Evolutionary conservation across 2,888 invertebrate genomes (phyloP).

Genomic region (Heliconius erato): DNA sequence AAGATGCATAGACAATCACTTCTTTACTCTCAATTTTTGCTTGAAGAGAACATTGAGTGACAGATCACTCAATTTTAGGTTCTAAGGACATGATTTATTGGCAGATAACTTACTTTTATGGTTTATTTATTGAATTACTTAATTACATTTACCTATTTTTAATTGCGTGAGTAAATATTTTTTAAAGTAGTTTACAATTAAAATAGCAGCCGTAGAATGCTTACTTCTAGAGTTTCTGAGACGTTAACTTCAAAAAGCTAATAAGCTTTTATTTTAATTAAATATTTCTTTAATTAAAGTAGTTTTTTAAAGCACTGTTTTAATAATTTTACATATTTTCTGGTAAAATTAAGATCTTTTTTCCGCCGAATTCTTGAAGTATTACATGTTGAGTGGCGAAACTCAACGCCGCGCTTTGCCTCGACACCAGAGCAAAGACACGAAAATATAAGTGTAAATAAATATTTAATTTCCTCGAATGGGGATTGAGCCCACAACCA

Average conservation of each 20-base stretch:
- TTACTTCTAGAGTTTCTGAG: neutral
- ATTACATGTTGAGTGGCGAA: neutral
- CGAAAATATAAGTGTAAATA: too few species aligned
- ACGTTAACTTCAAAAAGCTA: conserved; percentile 7
- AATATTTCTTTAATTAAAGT: conserved; percentile 1
- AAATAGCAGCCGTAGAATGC: neutral
- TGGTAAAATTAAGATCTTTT: neutral
- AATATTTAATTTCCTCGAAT: too few species aligned
- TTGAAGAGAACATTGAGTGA: too few species aligned
- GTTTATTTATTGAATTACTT: neutral
- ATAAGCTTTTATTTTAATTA: conserved; percentile 9
- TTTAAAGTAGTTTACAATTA: conserved; percentile 2
- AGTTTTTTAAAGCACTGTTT: neutral
- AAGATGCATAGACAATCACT: too few species aligned
- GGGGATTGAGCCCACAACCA: too few species aligned
- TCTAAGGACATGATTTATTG: too few species aligned
- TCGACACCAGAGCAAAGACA: too few species aligned
- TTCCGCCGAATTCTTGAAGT: neutral
- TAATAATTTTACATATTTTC: neutral
- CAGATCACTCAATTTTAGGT: too few species aligned
- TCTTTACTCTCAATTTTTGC: too few species aligned
- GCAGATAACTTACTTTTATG: neutral
- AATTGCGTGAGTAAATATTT: neutral
- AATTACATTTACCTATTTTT: neutral
- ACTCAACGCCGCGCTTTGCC: too few species aligned